phyloP scores from a whole-genome alignment of 2,797 vertebrate genomes.

The Acanthornis magna region DNA sequence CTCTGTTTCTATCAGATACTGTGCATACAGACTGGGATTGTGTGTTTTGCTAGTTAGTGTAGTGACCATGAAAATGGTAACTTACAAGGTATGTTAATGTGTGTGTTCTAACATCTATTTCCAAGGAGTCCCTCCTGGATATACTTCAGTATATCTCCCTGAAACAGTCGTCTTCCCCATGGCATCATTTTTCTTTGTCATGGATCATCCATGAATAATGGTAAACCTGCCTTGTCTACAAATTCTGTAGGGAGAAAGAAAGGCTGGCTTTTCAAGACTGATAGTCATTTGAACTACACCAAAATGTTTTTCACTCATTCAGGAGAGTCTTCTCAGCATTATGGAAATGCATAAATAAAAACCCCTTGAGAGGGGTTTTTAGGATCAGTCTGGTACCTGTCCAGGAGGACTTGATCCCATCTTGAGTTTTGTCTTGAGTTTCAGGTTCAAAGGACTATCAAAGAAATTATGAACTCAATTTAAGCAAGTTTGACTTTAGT shows the following conservation, averaged over 20 bases:
- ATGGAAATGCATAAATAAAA: background rate
- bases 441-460: background rate
- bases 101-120: background rate
- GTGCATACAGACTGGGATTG: background rate
- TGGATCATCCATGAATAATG: background rate
- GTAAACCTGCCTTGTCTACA: background rate
- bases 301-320: background rate
- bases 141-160: background rate
- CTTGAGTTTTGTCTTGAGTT: background rate
- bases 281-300: background rate
- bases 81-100: background rate
- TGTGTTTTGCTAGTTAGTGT: background rate
- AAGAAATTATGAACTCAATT: background rate
- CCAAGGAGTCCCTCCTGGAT: background rate
- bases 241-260: background rate
- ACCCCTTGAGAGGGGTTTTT: background rate
- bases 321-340: background rate
- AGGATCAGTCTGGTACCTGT: background rate
- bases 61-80: background rate
- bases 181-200: background rate
- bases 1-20: background rate
- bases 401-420: background rate
- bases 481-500: background rate
- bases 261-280: background rate
- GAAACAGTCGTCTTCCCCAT: background rate